A percentile compares a stretch with the other conserved stretches of the same genome.
phyloP scores from a whole-genome alignment of 37 sponge, comb jelly and placozoan species.

The Halisarca cf. caerulea region DNA sequence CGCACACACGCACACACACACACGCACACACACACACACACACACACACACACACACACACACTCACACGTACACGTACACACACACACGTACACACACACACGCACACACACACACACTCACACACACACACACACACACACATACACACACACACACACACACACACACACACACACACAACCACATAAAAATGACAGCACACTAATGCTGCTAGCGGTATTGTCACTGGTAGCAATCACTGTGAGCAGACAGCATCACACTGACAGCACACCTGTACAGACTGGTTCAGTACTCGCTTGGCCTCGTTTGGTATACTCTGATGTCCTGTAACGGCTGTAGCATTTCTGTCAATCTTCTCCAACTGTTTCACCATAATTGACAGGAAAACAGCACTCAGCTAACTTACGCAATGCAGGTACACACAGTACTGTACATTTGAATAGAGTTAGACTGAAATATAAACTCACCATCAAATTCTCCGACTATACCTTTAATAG shows the following conservation, averaged over 20 bases:
- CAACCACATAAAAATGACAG: constrained; percentile 13
- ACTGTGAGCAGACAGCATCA: too few species aligned
- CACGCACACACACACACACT: constrained; percentile 28
- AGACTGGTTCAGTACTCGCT: neutral
- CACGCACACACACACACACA: neutral
- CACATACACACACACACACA: constrained; percentile 8
- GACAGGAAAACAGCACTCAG: neutral
- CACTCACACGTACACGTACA: neutral
- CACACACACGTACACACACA: constrained; percentile 14
- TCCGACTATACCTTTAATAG: constrained; percentile 67
- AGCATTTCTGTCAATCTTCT: constrained; percentile 73
- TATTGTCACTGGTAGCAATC: too few species aligned
- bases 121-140: constrained; percentile 31
- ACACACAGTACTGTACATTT: neutral
- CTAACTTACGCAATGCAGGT: neutral
- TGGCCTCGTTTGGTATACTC: constrained; percentile 19
- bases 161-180: constrained; percentile 30
- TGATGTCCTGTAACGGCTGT: constrained; percentile 36
- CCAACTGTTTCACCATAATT: constrained; percentile 79
- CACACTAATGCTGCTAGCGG: too few species aligned
- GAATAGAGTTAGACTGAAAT: neutral
- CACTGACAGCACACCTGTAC: neutral
- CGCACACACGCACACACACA: neutral
- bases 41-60: neutral
- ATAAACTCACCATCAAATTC: constrained; percentile 76